These are phyloP conservation scores for Nephrocerus scutellatus DNA, from an alignment of 2,888 invertebrate species.

Conservation along the genomic window DNA sequence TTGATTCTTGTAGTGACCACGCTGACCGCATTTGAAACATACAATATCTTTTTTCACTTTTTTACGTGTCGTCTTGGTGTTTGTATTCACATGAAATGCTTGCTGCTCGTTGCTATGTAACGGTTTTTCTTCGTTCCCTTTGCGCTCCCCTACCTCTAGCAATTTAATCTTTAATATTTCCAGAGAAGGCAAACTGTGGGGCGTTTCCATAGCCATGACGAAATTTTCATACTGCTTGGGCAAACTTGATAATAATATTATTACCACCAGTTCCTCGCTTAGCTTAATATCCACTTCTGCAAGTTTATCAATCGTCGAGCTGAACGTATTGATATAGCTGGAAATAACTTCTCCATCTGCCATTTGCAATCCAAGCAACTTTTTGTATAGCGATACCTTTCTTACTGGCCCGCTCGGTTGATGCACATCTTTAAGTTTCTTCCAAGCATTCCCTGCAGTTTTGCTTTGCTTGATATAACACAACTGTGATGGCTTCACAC, in stretches of 20 bases:
- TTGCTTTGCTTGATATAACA: conserved; percentile 13
- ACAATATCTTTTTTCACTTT: conserved; percentile 8
- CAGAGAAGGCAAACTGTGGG: conserved; percentile 10
- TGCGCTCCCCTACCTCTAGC: conserved; percentile 11
- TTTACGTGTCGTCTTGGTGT: conserved; percentile 7
- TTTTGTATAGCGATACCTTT: conserved; percentile 19
- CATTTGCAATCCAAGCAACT: conserved; percentile 16
- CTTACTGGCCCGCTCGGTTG: conserved; percentile 17
- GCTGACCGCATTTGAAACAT: conserved; percentile 9
- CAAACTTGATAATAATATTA: conserved; percentile 15
- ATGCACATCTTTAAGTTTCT: conserved; percentile 14
- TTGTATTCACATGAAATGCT: conserved; percentile 13
- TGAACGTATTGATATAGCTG: conserved; percentile 14
- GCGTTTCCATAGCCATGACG: conserved; percentile 14
- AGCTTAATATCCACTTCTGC: conserved; percentile 9
- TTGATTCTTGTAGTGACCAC: conserved; percentile 11
- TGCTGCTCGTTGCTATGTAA: conserved; percentile 12
- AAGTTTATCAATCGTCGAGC: conserved; percentile 15
- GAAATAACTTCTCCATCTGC: conserved; percentile 11
- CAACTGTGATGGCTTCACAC: conserved; percentile 16
- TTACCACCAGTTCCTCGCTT: conserved; percentile 8
- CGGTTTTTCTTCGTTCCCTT: conserved; percentile 4
- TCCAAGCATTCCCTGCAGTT: conserved; percentile 15
- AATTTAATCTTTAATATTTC: conserved; percentile 12
- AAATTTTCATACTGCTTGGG: conserved; percentile 15